Evolutionary conservation across 1,140 invertebrate species (phyloP).

Genomic region (Drosophila nebulosa): DNA sequence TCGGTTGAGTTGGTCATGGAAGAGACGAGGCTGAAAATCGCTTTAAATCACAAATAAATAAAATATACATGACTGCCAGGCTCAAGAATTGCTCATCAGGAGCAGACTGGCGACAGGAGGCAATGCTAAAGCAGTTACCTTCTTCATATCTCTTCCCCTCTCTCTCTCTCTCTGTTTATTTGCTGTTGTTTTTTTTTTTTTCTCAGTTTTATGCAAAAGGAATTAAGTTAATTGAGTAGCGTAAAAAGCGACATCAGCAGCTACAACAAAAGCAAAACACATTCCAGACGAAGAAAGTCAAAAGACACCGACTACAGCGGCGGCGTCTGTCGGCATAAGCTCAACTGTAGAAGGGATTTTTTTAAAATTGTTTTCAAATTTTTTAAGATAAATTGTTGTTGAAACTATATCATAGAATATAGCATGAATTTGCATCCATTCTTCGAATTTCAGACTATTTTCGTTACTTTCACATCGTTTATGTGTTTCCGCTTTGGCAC

Average conservation of each 20-base stretch:
- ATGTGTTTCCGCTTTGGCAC: no score
- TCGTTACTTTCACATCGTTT: no score
- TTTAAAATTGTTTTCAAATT: background rate
- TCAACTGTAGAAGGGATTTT: background rate
- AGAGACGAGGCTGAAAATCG: conserved; percentile 51
- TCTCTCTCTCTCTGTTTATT: background rate
- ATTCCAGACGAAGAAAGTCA: background rate
- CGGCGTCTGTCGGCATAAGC: background rate
- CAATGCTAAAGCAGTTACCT: background rate
- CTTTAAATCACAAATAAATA: conserved; percentile 67
- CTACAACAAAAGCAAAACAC: conserved; percentile 3
- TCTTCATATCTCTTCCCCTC: background rate
- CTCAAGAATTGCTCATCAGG: conserved; percentile 25
- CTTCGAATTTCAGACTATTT: no score
- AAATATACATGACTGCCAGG: conserved; percentile 54
- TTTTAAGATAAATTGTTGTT: no score
- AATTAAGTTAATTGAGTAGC: conserved; percentile 74
- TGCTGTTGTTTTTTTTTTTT: background rate
- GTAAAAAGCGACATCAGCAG: conserved; percentile 27
- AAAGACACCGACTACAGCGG: background rate
- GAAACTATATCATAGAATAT: no score
- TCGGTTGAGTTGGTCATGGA: conserved; percentile 49
- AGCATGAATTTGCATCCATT: no score
- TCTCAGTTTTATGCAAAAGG: conserved; percentile 52
- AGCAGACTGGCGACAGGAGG: background rate